Base-by-base conservation (phyloP, 2,888 invertebrate species). In the Mimas tiliae region DNA sequence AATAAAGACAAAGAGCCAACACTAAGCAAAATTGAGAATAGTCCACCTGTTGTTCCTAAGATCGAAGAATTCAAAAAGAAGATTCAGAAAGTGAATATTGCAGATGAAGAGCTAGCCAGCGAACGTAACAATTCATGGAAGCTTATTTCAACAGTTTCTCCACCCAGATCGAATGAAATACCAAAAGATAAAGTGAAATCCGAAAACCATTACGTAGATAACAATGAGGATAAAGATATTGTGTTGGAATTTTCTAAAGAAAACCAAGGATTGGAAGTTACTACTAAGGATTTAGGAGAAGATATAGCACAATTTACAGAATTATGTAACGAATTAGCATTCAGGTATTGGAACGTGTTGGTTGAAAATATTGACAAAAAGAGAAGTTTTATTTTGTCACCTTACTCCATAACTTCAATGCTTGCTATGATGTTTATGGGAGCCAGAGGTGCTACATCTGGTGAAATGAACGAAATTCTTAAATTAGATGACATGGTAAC, bases 401-500 rank as follows among this genome's bases (percentile, higher is more conserved):
- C 98, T 0, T 98, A 97, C 79, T 97, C 97, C 0, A 95, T 97
- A 66, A 97, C 97, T 0, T 97, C 98, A 0, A 95, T 97, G 89
- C 86, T 98, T n/a, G 97, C 97, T 0, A 98, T 98, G 98, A 96
- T 98, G 68, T 98, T 98, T 84, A 94, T 98, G 76, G 98, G 98
- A 0, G 97, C 98, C 0, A 94, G 97, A 72, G 98, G 98, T 1
- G 95, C 97, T 2, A 98, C 98, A 0, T 98, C 98, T 0, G 97
- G 97, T 0, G 97, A 98, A 94, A 97, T 98, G 96, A 98, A 98
- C 81, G 97, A 97, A 79, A 95, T 98, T 12, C 90, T 98, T 0
- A 95, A 96, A 76, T 90, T 98, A 16, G 98, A 98, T 81, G 97
- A 98, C 72, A 97, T 98, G 95, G 96, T 97, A 0, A 97, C 97